Percentiles rank a stretch among this genome's conserved stretches.
These are phyloP conservation scores for Eilema caniola DNA, from an alignment of 2,888 invertebrate species.

Conservation along the genomic window DNA sequence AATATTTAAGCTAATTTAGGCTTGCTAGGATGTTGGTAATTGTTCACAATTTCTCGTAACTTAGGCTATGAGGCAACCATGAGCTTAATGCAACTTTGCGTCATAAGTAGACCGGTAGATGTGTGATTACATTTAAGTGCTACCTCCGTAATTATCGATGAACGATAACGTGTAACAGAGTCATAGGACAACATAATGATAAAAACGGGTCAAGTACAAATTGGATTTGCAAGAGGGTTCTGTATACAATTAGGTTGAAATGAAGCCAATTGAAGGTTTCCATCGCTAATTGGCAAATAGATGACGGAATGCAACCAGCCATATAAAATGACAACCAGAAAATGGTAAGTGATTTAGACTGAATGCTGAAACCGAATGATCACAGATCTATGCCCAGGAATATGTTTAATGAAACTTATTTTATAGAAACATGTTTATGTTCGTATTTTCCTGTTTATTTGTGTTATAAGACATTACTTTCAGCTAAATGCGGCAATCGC, in stretches of 20 bases:
- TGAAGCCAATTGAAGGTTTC: neutral
- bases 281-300: neutral
- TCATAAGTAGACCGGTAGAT: conserved; percentile 23
- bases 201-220: conserved; percentile 24
- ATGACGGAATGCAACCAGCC: neutral
- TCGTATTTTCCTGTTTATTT: no score
- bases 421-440: no score
- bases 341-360: neutral
- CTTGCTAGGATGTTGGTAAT: neutral
- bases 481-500: no score
- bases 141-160: conserved; percentile 27
- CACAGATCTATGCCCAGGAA: no score
- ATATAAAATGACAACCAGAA: neutral
- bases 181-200: conserved; percentile 20
- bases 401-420: no score
- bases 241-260: neutral
- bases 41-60: neutral
- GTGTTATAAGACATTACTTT: no score
- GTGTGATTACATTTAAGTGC: conserved; percentile 22
- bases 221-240: neutral
- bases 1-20: neutral
- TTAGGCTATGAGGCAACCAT: conserved; percentile 13
- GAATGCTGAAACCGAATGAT: neutral
- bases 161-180: conserved; percentile 33
- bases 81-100: conserved; percentile 15